Evolutionary conservation across 2,113 vertebrate species (phyloP), one percentile per base, ranked within the genome.

Genomic region (Ochotona curzoniae): DNA sequence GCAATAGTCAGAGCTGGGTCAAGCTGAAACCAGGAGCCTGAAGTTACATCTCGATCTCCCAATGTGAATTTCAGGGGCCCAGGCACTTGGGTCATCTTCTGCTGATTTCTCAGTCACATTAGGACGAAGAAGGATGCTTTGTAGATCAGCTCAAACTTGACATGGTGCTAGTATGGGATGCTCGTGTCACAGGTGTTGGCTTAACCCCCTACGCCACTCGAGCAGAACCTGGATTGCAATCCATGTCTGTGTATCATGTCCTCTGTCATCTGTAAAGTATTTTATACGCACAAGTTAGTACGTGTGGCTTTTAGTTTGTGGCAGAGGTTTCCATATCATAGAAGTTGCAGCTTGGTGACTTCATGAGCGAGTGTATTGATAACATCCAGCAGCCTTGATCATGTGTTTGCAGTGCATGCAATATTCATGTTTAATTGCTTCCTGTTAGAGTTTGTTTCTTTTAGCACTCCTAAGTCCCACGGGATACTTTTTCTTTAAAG

Each of bases 391-490:
- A 70, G 63, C 7, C n/a, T 74, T 61, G 51, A 28, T 78, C n/a
- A 66, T 32, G 32, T 47, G 49, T 76, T 83, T 83, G 30, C 21
- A 67, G 9, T 85, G 83, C 23, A n/a, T 23, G 8, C 84, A 81
- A n/a, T 89, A 57, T 75, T 79, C 78, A 30, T 76, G 14, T 76
- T 11, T 89, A n/a, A 10, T 38, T 75, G 69, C 51, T 49, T 93
- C 26, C 92, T 67, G 73, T 93, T 51, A 38, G 30, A 87, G 51
- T 78, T 94, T n/a, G 74, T 88, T 93, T 63, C 35, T 82, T 38
- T 64, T 38, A 66, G 12, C 64, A 51, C 21, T n/a, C 57, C 23
- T 17, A 79, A 14, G 83, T 5, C 83, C 63, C 25, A n/a, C 47
- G 35, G 35, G 80, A 10, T 70, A 64, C 23, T 57, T 83, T 32